Evolutionary conservation across 2,113 vertebrate species (phyloP).

Genomic region (Spheniscus mendiculus): DNA sequence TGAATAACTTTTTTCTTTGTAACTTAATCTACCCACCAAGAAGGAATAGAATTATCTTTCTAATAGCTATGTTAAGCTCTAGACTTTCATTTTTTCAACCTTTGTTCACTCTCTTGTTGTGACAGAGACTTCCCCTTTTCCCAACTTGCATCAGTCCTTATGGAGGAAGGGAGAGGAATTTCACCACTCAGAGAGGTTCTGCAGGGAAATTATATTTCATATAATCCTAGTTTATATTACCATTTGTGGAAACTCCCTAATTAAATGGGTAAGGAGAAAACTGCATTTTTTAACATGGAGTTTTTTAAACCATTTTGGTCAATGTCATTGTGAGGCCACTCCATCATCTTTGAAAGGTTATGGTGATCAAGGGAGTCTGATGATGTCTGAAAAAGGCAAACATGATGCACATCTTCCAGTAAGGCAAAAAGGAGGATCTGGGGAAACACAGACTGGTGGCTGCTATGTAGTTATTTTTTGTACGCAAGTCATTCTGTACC

Average conservation of each 20-base stretch:
- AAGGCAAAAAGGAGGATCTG: not conserved
- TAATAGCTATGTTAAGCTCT: not conserved
- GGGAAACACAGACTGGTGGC: not conserved
- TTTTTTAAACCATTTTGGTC: not conserved
- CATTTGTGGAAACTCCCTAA: not conserved
- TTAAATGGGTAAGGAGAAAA: not conserved
- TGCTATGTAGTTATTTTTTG: not conserved
- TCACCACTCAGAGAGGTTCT: not conserved
- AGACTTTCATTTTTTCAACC: not conserved
- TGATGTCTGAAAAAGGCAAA: not conserved
- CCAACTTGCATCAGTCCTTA: not conserved
- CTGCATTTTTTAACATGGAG: not conserved
- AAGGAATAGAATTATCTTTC: not conserved
- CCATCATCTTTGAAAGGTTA: not conserved
- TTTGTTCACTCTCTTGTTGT: not conserved
- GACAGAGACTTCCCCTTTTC: not conserved
- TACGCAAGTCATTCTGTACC: not conserved
- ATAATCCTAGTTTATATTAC: not conserved
- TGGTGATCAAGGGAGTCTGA: not conserved
- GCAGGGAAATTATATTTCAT: not conserved
- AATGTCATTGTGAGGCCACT: not conserved
- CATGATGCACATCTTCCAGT: not conserved
- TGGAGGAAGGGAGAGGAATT: not conserved
- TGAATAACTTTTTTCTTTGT: not conserved
- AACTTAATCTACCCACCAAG: not conserved